Evolutionary conservation across 2,797 vertebrate genomes (phyloP).

Genomic region (Uromys caudimaculatus): DNA sequence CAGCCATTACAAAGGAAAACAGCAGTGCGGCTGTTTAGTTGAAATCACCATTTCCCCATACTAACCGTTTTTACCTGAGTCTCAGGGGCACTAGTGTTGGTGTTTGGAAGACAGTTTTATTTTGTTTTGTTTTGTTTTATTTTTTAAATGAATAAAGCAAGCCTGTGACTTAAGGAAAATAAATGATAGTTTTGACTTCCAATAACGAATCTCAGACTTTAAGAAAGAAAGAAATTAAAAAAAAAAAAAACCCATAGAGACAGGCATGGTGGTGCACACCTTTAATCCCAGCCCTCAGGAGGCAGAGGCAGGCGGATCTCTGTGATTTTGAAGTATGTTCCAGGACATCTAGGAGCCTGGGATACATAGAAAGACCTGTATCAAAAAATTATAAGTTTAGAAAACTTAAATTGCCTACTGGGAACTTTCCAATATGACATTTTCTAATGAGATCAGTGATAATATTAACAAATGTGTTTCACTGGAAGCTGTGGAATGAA

Average conservation of each 20-base stretch:
- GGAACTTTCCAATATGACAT: slow-evolving; percentile 21
- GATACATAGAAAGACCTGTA: neutral
- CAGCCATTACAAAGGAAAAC: neutral
- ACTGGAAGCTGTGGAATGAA: slow-evolving; percentile 14
- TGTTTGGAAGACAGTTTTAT: slow-evolving; percentile 30
- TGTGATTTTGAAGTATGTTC: neutral
- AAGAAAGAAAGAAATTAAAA: slow-evolving; percentile 2
- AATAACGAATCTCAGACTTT: slow-evolving; percentile 52
- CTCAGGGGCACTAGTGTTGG: neutral
- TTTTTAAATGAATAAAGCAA: slow-evolving; percentile 44
- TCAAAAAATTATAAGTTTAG: slow-evolving; percentile 24
- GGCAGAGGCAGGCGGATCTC: neutral
- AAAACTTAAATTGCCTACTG: neutral
- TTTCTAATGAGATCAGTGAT: slow-evolving; percentile 46
- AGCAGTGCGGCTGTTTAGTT: neutral
- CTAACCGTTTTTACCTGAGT: neutral
- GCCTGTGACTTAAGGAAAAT: slow-evolving; percentile 42
- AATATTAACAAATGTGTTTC: slow-evolving; percentile 37
- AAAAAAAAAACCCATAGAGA: neutral
- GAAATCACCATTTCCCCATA: neutral
- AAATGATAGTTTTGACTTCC: slow-evolving; percentile 17
- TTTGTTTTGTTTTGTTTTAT: neutral
- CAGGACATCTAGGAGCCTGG: neutral
- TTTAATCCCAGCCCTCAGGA: neutral
- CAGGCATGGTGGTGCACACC: neutral